Percentiles rank a stretch among this genome's conserved stretches.
Evolutionary conservation across 2,888 invertebrate species (phyloP).

Genomic region (Saturnia pavonia): DNA sequence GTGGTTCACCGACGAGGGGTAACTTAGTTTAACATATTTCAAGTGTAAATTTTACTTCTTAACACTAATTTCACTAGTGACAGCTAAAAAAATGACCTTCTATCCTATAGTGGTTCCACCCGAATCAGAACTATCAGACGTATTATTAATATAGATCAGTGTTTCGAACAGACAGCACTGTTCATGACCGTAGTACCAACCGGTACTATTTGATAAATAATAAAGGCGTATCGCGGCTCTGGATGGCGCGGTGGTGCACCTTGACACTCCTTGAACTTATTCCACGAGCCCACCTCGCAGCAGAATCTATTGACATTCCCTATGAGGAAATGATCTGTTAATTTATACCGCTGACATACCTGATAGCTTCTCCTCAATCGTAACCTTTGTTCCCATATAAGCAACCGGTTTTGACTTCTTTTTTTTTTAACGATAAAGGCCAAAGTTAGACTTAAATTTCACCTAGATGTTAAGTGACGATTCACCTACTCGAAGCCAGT

Average conservation of each 20-base stretch:
- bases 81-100: background rate
- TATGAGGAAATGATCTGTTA: background rate
- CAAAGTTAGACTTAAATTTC: no score
- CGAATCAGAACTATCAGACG: background rate
- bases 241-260: constrained; percentile 42
- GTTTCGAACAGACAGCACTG: no score
- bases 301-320: background rate
- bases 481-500: no score
- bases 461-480: no score
- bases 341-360: background rate
- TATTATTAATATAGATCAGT: background rate
- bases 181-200: background rate
- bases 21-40: background rate
- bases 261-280: constrained; percentile 55
- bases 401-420: no score
- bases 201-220: background rate
- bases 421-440: background rate
- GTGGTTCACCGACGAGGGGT: constrained; percentile 30
- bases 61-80: background rate
- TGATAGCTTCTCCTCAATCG: constrained; percentile 12
- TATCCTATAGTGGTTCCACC: no score
- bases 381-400: background rate
- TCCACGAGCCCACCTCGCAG: constrained; percentile 31
- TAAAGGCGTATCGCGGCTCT: background rate
- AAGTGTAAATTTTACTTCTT: background rate